Evolutionary conservation across 2,888 invertebrate species (phyloP), one percentile per base, ranked within the genome.

Genomic region (Phortica magna): DNA sequence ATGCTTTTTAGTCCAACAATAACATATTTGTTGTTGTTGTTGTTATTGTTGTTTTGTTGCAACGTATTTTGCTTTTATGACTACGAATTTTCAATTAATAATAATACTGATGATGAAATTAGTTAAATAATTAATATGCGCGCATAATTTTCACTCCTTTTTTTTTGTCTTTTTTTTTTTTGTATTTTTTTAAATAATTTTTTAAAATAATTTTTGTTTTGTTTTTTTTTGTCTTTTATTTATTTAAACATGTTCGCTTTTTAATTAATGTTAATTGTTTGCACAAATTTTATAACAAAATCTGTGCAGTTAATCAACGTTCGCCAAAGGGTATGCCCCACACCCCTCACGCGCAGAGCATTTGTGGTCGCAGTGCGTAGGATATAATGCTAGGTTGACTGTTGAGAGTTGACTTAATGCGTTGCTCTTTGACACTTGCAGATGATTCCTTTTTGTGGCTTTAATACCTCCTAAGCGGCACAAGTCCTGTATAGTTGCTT

Each of bases 111-210:
- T 14, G 14, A 48, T 12, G n/a, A 65, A 65, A 65, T 65, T 65
- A 65, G 65, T 65, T 65, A 41, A 65, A 65, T 65, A 65, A 65
- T n/a, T 65, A 65, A 65, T 65, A n/a, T 65, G 31, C 14, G 14
- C 48, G 48, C 48, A 7, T 31, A 31, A 31, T 31, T 4, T 31
- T 2, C 5, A 4, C 31, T 31, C 31, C 31, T 3, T 3, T 4
- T 31, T 31, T 31, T 31, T 31, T 31, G 2, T 3, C 31, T 31
- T 31, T 31, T 31, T 31, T 31, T 31, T 31, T 31, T 31, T 31
- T 31, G 5, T 3, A 31, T 31, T 31, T 48, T 48, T 48, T 9
- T 5, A 14, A 48, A 48, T 12, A 48, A 5, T 48, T 12, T 48
- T 48, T 48, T 14, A 48, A 43, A 43, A n/a, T n/a, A n/a, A n/a